Evolutionary conservation across 2,113 vertebrate genomes (phyloP).

Genomic region (Leiothrix lutea): DNA sequence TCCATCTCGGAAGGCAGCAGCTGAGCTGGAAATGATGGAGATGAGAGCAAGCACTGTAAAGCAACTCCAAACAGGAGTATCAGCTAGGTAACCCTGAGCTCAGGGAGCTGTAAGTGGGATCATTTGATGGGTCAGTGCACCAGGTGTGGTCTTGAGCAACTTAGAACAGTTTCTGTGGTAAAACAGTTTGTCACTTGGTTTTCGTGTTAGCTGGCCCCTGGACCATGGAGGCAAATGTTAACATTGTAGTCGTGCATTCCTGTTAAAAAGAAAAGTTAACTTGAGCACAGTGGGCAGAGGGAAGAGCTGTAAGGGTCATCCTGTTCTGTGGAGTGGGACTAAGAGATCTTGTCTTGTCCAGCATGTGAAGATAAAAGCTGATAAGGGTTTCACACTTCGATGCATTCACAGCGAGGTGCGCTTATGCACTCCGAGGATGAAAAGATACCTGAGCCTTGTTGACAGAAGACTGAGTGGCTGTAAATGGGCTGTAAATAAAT

Average conservation of each 20-base stretch:
- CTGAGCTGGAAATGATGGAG: background rate
- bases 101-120: background rate
- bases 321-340: background rate
- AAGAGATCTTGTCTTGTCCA: background rate
- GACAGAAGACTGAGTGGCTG: background rate
- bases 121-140: fast-evolving
- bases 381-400: fast-evolving
- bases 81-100: background rate
- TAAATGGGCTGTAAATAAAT: background rate
- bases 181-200: background rate
- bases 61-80: background rate
- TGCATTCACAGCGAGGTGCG: background rate
- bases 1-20: background rate
- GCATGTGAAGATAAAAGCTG: background rate
- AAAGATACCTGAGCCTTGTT: background rate
- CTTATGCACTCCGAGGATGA: background rate
- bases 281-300: background rate
- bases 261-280: background rate
- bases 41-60: background rate
- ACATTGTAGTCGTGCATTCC: background rate
- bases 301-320: background rate
- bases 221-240: background rate
- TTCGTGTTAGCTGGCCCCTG: background rate
- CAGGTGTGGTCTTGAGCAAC: background rate
- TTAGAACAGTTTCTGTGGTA: background rate